These are phyloP conservation scores for Silurus glanis DNA, from an alignment of 2,113 vertebrate species.

Conservation along the genomic window DNA sequence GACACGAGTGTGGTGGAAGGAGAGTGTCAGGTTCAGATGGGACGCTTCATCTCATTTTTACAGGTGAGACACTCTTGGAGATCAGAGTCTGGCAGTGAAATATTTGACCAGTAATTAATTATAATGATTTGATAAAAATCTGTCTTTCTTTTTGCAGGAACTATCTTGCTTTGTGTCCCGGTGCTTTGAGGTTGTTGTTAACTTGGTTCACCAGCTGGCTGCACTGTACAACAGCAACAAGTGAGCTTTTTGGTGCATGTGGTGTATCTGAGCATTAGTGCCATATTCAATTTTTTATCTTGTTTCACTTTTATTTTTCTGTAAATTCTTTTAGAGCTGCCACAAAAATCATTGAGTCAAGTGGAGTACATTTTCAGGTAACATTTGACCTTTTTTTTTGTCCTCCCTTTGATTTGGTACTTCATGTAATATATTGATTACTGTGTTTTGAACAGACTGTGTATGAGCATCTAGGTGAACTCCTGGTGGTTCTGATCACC, in stretches of 20 bases:
- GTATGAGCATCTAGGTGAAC: conserved; percentile 93
- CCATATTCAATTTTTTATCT: neutral
- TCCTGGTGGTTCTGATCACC: conserved; percentile 87
- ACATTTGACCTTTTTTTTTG: neutral
- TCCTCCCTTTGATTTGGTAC: neutral
- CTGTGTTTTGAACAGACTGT: conserved; percentile 75
- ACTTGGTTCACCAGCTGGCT: conserved; percentile 92
- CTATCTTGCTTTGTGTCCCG: conserved; percentile 94
- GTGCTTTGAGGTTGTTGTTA: conserved; percentile 94
- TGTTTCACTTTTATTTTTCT: conserved; percentile 34
- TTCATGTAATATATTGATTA: neutral
- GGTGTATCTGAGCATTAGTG: neutral
- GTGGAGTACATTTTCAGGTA: conserved; percentile 98
- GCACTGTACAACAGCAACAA: conserved; percentile 95
- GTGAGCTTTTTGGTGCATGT: conserved; percentile 69
- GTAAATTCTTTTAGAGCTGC: conserved; percentile 73
- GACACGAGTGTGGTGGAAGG: conserved; percentile 91
- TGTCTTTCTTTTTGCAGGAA: conserved; percentile 74
- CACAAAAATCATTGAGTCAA: conserved; percentile 94
- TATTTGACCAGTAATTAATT: neutral
- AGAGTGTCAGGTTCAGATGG: conserved; percentile 96
- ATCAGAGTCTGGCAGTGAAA: neutral
- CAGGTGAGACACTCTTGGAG: conserved; percentile 69
- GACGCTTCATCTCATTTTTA: conserved; percentile 95
- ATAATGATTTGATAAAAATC: neutral